Conservation (phyloP, 2,113 vertebrate species). For the Tenrec ecaudatus region DNA sequence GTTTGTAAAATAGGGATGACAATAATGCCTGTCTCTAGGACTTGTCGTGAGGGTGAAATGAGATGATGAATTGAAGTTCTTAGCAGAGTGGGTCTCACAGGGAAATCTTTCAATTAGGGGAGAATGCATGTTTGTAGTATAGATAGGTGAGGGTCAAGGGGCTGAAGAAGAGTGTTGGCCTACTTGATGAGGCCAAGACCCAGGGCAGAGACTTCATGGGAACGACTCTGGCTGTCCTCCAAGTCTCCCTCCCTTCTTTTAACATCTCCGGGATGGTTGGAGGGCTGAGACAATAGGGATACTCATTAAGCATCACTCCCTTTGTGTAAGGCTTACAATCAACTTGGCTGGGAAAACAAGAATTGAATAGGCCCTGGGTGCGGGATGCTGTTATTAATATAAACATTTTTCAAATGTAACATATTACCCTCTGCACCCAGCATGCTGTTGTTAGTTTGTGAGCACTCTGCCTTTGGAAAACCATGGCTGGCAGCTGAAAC, state of each 20-base stretch:
- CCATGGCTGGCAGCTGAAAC: slow-evolving; percentile 63
- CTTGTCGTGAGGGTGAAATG: slow-evolving; percentile 41
- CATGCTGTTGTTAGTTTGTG: slow-evolving; percentile 55
- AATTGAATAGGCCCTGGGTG: slow-evolving; percentile 46
- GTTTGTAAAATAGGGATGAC: slow-evolving; percentile 35
- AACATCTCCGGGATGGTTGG: slow-evolving; percentile 47
- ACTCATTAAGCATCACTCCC: slow-evolving; percentile 61
- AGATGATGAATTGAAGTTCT: slow-evolving; percentile 53
- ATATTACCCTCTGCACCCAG: slow-evolving; percentile 51
- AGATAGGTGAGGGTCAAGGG: slow-evolving; percentile 28
- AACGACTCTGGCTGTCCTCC: background rate
- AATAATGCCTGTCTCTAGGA: background rate
- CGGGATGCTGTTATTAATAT: slow-evolving; percentile 49
- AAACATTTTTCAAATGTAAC: slow-evolving; percentile 61
- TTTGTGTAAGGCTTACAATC: slow-evolving; percentile 60
- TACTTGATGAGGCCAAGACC: slow-evolving; percentile 58
- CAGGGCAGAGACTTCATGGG: slow-evolving; percentile 49
- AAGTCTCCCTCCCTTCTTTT: slow-evolving; percentile 32
- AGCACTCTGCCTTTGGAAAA: slow-evolving; percentile 64
- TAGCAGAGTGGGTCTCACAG: slow-evolving; percentile 5
- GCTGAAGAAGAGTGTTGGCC: slow-evolving; percentile 17
- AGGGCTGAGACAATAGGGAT: slow-evolving; percentile 47
- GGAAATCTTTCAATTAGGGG: slow-evolving; percentile 41
- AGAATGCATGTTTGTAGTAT: slow-evolving; percentile 12
- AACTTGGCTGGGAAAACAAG: slow-evolving; percentile 30